phyloP scores from a whole-genome alignment of 2,113 vertebrate genomes.

The Mesoclemmys tuberculata region DNA sequence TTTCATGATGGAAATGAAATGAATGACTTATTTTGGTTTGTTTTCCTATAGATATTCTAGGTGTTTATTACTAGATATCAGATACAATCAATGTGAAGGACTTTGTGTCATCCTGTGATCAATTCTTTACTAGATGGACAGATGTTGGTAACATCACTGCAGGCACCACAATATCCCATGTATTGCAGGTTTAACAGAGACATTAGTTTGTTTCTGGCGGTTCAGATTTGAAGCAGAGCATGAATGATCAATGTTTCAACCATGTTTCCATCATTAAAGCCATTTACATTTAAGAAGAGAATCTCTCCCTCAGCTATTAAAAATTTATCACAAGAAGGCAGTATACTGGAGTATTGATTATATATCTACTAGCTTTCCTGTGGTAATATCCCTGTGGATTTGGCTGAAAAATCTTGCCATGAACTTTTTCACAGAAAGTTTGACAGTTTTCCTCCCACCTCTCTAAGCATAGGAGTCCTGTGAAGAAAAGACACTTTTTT shows the following conservation, averaged over 20 bases:
- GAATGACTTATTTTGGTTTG: not conserved
- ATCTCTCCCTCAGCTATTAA: slow-evolving; percentile 70
- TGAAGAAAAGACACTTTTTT: not conserved
- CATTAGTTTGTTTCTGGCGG: slow-evolving; percentile 23
- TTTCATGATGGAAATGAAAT: not conserved
- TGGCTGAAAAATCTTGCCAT: slow-evolving; percentile 43
- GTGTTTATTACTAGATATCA: not conserved
- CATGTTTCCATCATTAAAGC: slow-evolving; percentile 70
- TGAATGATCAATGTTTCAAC: slow-evolving; percentile 72
- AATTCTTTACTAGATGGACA: not conserved
- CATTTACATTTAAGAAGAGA: slow-evolving; percentile 75
- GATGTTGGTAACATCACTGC: not conserved
- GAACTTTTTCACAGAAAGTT: slow-evolving; percentile 57
- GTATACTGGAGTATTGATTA: slow-evolving; percentile 66
- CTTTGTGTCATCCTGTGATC: not conserved
- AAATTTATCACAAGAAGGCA: slow-evolving; percentile 74
- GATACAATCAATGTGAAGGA: not conserved
- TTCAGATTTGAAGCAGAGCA: slow-evolving; percentile 31
- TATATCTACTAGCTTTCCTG: slow-evolving; percentile 60
- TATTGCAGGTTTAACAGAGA: slow-evolving; percentile 25
- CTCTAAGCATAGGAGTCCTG: not conserved
- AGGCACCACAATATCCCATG: not conserved
- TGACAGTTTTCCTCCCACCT: slow-evolving; percentile 4
- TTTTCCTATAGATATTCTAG: not conserved
- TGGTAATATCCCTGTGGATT: slow-evolving; percentile 66